Evolutionary conservation across 1,140 invertebrate genomes (phyloP).

Genomic region (Drosophila pectinifera): DNA sequence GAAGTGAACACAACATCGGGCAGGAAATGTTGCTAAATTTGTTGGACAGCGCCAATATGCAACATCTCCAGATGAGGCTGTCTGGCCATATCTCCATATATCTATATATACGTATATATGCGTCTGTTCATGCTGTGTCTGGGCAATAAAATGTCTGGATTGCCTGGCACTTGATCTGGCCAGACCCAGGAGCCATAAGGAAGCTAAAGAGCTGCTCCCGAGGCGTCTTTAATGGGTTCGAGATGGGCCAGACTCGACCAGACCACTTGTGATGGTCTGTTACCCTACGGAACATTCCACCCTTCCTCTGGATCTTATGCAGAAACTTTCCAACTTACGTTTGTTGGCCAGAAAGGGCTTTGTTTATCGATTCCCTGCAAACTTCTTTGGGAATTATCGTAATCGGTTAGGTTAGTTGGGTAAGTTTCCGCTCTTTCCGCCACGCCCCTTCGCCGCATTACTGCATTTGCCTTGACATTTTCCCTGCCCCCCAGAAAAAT

Average conservation of each 20-base stretch:
- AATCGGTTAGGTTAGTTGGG: slow-evolving; percentile 28
- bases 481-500: slow-evolving; percentile 12
- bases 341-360: slow-evolving; percentile 19
- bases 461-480: slow-evolving; percentile 53
- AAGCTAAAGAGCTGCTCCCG: slow-evolving; percentile 41
- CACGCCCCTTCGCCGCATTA: slow-evolving; percentile 17
- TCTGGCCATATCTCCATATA: slow-evolving; percentile 7
- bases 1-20: slow-evolving; percentile 13
- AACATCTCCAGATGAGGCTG: slow-evolving; percentile 38
- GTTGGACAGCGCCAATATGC: slow-evolving; percentile 46
- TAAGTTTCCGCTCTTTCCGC: slow-evolving; percentile 17
- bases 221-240: slow-evolving; percentile 58
- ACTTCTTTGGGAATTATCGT: slow-evolving; percentile 37
- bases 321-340: slow-evolving; percentile 23
- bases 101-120: slow-evolving; percentile 11
- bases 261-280: slow-evolving; percentile 27
- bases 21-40: slow-evolving; percentile 49
- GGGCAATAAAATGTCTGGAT: slow-evolving; percentile 57
- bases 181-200: slow-evolving; percentile 38
- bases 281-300: background rate
- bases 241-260: slow-evolving; percentile 20
- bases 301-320: background rate
- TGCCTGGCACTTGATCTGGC: slow-evolving; percentile 53
- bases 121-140: slow-evolving; percentile 34
- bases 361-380: slow-evolving; percentile 21